Evolutionary conservation across 2,888 invertebrate genomes (phyloP), one percentile per base, ranked within the genome.

Genomic region (Stenichneumon culpator): DNA sequence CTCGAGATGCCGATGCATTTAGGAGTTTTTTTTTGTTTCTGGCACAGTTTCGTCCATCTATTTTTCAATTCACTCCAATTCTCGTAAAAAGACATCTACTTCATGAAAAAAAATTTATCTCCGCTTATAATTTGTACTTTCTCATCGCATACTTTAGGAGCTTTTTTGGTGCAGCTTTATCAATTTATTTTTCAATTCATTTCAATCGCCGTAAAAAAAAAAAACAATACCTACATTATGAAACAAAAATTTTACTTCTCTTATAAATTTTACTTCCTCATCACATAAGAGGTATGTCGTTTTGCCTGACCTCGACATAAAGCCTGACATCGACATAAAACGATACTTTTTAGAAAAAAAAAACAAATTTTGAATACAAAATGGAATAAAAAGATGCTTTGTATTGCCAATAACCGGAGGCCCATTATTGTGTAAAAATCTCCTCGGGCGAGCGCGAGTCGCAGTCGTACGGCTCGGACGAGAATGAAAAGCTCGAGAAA

Each of bases 361-460:
- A 28, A 25, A 60, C 4, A 60, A 22, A 4, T 28, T 28, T 28
- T 28, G 0, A 25, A 60, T 1, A 28, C 3, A 63, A 60, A 32
- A 63, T n/a, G 14, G 2, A 28, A 16, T 2, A 19, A 19, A 9
- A 2, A 54, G n/a, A 32, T 16, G n/a, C 32, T 63, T 14, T 32
- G 63, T 28, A 63, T 28, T 14, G 28, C 63, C 32, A 32, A 63
- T 32, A 32, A 32, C 16, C 14, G 28, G 28, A 11, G 28, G 7
- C 63, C 19, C 52, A 16, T 63, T n/a, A 63, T 32, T 32, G 63
- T 32, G 28, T 16, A 63, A 63, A 63, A 63, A 32, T 32, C 28
- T 28, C 3, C 63, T 63, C 63, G 63, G n/a, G 63, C 6, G 16
- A 63, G 63, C 28, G n/a, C 63, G 69, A 75, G 11, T 54, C 25